Percentiles rank a stretch among this genome's conserved stretches.
Evolutionary conservation across 2,113 vertebrate genomes (phyloP).

Genomic region (Phrynocephalus versicolor): DNA sequence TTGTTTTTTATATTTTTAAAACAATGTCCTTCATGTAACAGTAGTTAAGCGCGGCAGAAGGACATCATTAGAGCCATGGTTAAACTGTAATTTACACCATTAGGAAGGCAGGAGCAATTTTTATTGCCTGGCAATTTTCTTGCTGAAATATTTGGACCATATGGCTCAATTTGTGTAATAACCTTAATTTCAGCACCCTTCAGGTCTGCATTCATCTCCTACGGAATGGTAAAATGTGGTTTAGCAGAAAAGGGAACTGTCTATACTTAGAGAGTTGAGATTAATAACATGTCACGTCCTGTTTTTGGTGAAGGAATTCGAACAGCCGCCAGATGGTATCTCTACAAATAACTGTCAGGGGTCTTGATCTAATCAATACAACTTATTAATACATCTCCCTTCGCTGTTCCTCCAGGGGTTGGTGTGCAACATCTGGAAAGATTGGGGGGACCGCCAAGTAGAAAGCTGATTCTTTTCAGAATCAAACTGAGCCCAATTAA

Average conservation of each 20-base stretch:
- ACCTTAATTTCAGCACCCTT: constrained; percentile 99
- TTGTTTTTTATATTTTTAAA: constrained; percentile 95
- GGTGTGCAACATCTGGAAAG: constrained; percentile 95
- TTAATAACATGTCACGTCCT: constrained; percentile 99
- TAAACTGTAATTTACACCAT: constrained; percentile 99
- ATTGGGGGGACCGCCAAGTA: constrained; percentile 79
- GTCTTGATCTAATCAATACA: constrained; percentile 99
- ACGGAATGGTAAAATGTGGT: constrained; percentile 84
- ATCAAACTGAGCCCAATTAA: constrained; percentile 89
- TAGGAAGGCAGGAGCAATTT: constrained; percentile 99
- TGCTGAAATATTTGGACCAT: constrained; percentile 99
- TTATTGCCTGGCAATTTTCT: constrained; percentile 99
- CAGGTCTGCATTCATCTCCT: constrained; percentile 91
- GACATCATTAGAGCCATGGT: constrained; percentile 99
- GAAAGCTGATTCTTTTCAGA: constrained; percentile 84
- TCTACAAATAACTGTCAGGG: constrained; percentile 99
- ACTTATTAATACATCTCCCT: constrained; percentile 99
- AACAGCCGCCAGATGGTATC: constrained; percentile 99
- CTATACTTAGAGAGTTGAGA: constrained; percentile 92
- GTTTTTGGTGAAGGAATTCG: constrained; percentile 99
- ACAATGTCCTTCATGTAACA: constrained; percentile 99
- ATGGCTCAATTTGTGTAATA: constrained; percentile 99
- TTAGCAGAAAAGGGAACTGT: constrained; percentile 88
- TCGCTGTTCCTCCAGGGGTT: constrained; percentile 89
- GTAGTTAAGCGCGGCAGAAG: constrained; percentile 99